Conservation (phyloP, 2,113 vertebrate genomes). For the Myiozetetes cayanensis region DNA sequence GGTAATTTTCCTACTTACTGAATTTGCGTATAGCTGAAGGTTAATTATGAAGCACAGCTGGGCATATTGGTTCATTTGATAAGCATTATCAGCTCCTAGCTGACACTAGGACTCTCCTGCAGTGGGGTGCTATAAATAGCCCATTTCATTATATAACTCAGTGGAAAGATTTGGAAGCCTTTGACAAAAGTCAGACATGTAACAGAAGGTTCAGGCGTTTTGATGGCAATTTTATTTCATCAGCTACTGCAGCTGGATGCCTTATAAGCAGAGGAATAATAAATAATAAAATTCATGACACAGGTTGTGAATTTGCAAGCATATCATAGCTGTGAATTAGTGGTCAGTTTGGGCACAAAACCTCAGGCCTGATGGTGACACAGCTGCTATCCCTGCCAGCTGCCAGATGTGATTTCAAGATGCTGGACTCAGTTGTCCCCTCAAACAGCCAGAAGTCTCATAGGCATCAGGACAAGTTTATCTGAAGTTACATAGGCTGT, state of each 20-base stretch:
- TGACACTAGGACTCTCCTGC: neutral
- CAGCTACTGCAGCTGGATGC: neutral
- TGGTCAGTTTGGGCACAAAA: neutral
- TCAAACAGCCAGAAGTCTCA: neutral
- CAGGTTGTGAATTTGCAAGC: neutral
- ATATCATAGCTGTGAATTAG: neutral
- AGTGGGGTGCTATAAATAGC: neutral
- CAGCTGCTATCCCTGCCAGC: neutral
- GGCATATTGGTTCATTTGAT: neutral
- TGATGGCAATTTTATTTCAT: neutral
- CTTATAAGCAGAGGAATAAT: neutral
- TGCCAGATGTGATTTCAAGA: neutral
- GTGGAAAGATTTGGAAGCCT: neutral
- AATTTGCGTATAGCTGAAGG: neutral
- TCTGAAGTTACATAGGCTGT: neutral
- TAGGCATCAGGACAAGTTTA: neutral
- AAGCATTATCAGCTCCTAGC: neutral
- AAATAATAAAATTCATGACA: neutral
- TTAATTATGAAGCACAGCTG: neutral
- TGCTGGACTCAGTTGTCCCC: neutral
- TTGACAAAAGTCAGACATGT: neutral
- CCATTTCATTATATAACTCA: neutral
- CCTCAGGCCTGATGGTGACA: neutral
- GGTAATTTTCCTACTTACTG: neutral
- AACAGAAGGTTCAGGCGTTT: neutral